These are phyloP conservation scores for Stichopus chloronotus DNA, from an alignment of 35 echinoderm and acorn worm species.

Conservation along the genomic window DNA sequence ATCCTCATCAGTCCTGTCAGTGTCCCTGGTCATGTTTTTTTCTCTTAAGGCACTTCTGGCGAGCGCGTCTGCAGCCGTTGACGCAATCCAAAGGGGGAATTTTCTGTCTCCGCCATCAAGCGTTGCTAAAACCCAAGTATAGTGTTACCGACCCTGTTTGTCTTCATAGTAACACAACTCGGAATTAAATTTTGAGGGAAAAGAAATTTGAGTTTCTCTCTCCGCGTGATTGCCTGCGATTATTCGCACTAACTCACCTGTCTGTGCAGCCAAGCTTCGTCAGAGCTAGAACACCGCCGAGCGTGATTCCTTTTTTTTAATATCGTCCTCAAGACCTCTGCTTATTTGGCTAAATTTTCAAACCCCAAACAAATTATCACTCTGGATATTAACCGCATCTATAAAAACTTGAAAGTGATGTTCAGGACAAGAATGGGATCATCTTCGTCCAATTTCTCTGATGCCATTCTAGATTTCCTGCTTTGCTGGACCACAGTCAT, in stretches of 20 bases:
- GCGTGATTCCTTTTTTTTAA: background rate
- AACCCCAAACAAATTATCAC: conserved; percentile 3
- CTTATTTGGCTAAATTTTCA: conserved; percentile 8
- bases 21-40: background rate
- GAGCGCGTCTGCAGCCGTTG: background rate
- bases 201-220: conserved; percentile 20
- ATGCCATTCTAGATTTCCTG: conserved; percentile 35
- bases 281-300: background rate
- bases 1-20: conserved; percentile 4
- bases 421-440: conserved; percentile 50
- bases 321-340: background rate
- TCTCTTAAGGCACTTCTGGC: background rate
- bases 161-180: conserved; percentile 8
- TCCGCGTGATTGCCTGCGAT: background rate
- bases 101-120: background rate
- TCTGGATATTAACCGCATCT: conserved; percentile 44
- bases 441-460: conserved; percentile 37
- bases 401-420: conserved; percentile 50
- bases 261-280: background rate
- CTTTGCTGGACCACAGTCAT: conserved; percentile 37
- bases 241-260: conserved; percentile 11
- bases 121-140: background rate
- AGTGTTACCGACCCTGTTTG: conserved; percentile 14
- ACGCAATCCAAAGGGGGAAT: background rate
- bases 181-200: background rate